Evolutionary conservation across 2,113 vertebrate genomes (phyloP).

Genomic region (Falcunculus frontatus): DNA sequence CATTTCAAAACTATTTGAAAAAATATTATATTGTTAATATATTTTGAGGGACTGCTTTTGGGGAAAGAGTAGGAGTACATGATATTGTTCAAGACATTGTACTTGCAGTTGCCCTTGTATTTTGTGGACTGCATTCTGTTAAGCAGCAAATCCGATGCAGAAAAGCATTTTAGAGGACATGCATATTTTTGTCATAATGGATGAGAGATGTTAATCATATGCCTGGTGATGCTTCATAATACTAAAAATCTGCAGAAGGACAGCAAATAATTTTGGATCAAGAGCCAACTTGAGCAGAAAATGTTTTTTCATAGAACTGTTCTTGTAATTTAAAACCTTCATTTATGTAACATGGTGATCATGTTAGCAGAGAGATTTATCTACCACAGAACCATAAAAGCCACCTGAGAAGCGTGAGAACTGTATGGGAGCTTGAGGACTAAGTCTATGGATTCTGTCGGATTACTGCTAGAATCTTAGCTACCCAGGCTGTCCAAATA

Average conservation of each 20-base stretch:
- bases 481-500: background rate
- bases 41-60: background rate
- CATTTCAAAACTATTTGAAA: background rate
- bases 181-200: background rate
- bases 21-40: background rate
- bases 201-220: background rate
- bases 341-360: background rate
- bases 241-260: background rate
- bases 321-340: background rate
- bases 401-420: background rate
- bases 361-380: background rate
- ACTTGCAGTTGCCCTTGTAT: background rate
- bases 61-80: background rate
- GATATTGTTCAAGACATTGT: background rate
- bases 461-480: background rate
- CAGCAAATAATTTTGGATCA: background rate
- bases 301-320: background rate
- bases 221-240: background rate
- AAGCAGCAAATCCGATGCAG: background rate
- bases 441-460: fast-evolving
- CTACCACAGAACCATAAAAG: background rate
- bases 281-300: background rate
- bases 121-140: background rate
- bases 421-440: background rate
- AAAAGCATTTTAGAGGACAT: background rate